These are phyloP conservation scores for Atopsyche davidsoni DNA, from an alignment of 1,140 invertebrate species.

Conservation along the genomic window DNA sequence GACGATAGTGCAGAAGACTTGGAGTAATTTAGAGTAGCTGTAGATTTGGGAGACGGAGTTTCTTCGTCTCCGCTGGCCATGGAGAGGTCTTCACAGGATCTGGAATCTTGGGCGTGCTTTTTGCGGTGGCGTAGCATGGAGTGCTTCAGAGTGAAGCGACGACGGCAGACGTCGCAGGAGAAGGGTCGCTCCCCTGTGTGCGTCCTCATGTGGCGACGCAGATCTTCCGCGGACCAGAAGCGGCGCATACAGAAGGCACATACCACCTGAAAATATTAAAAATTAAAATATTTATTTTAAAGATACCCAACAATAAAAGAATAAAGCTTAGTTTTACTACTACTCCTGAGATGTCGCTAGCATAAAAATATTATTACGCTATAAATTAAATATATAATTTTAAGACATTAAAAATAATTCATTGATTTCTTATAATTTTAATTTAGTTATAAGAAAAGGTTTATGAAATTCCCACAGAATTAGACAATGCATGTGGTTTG, in stretches of 20 bases:
- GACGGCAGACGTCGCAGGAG: conserved; percentile 72
- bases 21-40: conserved; percentile 10
- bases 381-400: too few relatives aligned
- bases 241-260: conserved; percentile 87
- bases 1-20: background rate
- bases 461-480: too few relatives aligned
- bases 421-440: too few relatives aligned
- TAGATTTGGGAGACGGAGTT: conserved; percentile 35
- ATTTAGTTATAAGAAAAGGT: too few relatives aligned
- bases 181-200: conserved; percentile 79
- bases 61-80: conserved; percentile 49
- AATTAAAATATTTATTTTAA: too few relatives aligned
- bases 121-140: conserved; percentile 88
- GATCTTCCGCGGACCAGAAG: conserved; percentile 90
- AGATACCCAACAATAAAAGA: too few relatives aligned
- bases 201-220: conserved; percentile 85
- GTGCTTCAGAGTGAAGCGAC: conserved; percentile 87
- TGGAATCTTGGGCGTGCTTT: conserved; percentile 65
- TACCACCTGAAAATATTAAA: conserved; percentile 71
- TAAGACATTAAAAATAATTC: too few relatives aligned
- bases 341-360: too few relatives aligned
- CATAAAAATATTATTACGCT: too few relatives aligned
- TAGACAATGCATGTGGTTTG: too few relatives aligned
- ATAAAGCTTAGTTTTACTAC: too few relatives aligned
- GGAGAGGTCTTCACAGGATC: conserved; percentile 38